Percentiles rank a stretch among this genome's conserved stretches.
Evolutionary conservation across 2,113 vertebrate genomes (phyloP).

Genomic region (Tylochromis polylepis): DNA sequence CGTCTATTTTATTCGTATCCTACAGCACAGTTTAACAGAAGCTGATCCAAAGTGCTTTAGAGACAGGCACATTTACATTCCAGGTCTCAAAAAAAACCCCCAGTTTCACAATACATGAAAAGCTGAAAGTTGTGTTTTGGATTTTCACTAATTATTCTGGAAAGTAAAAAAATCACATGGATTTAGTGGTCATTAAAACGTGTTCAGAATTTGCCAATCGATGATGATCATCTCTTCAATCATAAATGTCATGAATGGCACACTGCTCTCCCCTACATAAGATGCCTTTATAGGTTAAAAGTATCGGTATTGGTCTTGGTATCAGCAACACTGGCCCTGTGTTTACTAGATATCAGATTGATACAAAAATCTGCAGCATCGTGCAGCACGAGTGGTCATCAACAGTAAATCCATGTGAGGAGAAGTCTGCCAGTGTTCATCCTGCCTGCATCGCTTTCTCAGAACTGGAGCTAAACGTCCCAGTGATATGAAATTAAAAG

Average conservation of each 20-base stretch:
- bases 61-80: not conserved
- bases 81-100: rapidly evolving
- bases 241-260: not conserved
- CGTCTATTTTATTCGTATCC: not conserved
- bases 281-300: not conserved
- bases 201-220: not conserved
- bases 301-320: not conserved
- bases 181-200: not conserved
- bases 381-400: not conserved
- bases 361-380: not conserved
- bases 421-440: not conserved
- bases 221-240: not conserved
- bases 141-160: not conserved
- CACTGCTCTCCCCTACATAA: not conserved
- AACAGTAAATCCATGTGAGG: not conserved
- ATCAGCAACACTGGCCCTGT: not conserved
- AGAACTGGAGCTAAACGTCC: slow-evolving; percentile 7
- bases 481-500: slow-evolving; percentile 1
- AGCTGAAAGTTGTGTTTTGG: not conserved
- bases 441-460: not conserved
- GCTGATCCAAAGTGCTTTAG: not conserved
- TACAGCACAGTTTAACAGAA: not conserved
- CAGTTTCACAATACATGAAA: not conserved
- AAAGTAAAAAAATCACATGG: not conserved
- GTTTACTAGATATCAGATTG: not conserved